phyloP scores from a whole-genome alignment of 2,113 vertebrate genomes.

The Rhinogobius similis region DNA sequence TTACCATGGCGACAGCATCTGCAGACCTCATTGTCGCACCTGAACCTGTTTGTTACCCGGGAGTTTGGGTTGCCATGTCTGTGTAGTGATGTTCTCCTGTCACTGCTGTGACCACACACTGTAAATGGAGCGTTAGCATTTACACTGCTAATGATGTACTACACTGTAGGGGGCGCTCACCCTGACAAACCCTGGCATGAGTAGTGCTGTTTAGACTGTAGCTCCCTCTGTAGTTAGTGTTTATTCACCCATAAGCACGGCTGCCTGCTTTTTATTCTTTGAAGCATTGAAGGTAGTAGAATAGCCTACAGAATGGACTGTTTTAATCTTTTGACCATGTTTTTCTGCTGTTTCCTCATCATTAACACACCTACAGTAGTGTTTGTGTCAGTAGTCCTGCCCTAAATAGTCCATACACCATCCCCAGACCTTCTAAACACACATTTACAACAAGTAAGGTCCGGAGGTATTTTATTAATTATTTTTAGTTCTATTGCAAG shows the following conservation, averaged over 20 bases:
- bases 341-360: background rate
- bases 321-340: background rate
- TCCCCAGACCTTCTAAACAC: background rate
- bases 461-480: too few relatives aligned
- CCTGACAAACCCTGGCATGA: conserved; percentile 6
- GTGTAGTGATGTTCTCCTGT: conserved; percentile 3
- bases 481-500: background rate
- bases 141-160: background rate
- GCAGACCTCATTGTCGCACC: background rate
- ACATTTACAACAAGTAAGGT: background rate
- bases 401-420: background rate
- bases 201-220: conserved; percentile 14
- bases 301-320: background rate
- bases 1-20: background rate
- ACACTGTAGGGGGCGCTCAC: conserved; percentile 4
- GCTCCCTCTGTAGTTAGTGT: background rate
- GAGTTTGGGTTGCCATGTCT: conserved; percentile 4
- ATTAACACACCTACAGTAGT: background rate
- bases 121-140: background rate
- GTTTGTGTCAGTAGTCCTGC: background rate
- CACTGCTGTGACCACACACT: conserved; percentile 3
- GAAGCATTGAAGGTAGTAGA: background rate
- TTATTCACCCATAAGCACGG: too few relatives aligned
- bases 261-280: background rate
- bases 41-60: conserved; percentile 7